A percentile compares a stretch with the other conserved stretches of the same genome.
Evolutionary conservation across 2,797 vertebrate species (phyloP).

Genomic region (Glossophaga mutica): DNA sequence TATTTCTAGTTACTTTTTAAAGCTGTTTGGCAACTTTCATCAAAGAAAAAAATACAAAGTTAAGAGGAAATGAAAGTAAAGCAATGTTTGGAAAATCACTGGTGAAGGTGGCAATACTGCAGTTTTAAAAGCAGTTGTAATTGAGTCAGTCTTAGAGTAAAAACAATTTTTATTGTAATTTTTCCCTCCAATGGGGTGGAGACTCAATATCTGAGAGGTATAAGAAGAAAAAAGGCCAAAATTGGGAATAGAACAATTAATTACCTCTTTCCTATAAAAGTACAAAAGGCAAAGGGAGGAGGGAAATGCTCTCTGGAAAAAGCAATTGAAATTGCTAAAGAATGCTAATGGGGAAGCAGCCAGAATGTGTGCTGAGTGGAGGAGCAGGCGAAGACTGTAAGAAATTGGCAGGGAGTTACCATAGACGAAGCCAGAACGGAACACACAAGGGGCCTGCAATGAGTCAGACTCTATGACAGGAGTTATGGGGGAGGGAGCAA

Average conservation of each 20-base stretch:
- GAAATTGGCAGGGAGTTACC: conserved; percentile 72
- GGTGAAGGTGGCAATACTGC: neutral
- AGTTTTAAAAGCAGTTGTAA: neutral
- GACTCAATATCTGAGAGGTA: neutral
- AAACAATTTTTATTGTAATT: neutral
- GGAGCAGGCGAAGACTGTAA: conserved; percentile 54
- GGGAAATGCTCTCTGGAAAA: conserved; percentile 33
- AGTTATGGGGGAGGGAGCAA: conserved; percentile 57
- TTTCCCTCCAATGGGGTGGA: neutral
- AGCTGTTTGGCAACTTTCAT: neutral
- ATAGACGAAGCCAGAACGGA: conserved; percentile 64
- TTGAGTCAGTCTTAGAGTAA: neutral
- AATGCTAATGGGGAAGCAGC: conserved; percentile 55
- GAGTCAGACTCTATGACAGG: conserved; percentile 61
- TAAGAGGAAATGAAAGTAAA: conserved; percentile 3
- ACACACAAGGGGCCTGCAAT: conserved; percentile 62
- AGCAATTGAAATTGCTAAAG: conserved; percentile 69
- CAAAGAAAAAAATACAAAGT: neutral
- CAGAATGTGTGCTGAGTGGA: conserved; percentile 56
- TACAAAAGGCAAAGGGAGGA: neutral
- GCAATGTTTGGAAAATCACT: neutral
- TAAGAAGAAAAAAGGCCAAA: conserved; percentile 18
- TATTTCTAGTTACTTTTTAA: neutral
- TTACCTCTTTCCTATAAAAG: conserved; percentile 26
- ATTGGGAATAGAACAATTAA: neutral